phyloP scores from a whole-genome alignment of 2,113 vertebrate genomes.

The Bos indicus region DNA sequence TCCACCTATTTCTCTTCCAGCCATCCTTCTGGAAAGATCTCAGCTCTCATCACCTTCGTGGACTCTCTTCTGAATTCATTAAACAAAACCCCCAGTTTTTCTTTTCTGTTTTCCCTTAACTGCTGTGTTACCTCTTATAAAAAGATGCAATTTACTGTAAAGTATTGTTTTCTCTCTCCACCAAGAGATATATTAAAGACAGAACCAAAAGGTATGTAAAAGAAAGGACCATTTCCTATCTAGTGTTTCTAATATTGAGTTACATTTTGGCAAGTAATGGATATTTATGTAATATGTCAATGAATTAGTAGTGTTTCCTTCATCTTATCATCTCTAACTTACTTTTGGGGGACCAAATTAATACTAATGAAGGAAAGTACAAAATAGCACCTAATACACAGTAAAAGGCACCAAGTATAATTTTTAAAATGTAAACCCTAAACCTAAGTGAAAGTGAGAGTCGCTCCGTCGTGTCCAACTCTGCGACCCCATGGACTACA shows the following conservation, averaged over 20 bases:
- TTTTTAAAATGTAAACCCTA: background rate
- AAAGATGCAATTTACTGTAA: background rate
- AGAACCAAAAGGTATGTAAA: background rate
- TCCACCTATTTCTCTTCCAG: background rate
- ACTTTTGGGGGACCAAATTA: background rate
- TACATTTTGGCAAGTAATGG: background rate
- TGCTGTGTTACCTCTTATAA: background rate
- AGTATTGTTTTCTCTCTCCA: background rate
- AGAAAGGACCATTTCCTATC: background rate
- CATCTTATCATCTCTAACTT: background rate
- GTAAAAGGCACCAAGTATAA: background rate
- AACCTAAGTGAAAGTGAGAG: background rate
- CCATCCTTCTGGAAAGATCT: background rate
- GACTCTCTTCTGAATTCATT: background rate
- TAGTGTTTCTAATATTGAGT: background rate
- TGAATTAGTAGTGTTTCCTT: background rate
- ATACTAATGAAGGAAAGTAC: background rate
- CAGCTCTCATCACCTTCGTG: background rate
- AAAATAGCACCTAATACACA: background rate
- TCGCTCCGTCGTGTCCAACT: fast-evolving
- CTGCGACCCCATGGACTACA: background rate
- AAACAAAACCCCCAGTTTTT: background rate
- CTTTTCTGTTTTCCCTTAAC: background rate
- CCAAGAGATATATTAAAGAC: background rate
- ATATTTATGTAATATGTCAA: background rate